A percentile compares a stretch with the other conserved stretches of the same genome.
phyloP scores from a whole-genome alignment of 2,888 invertebrate genomes.

The Drosophila neutralis region DNA sequence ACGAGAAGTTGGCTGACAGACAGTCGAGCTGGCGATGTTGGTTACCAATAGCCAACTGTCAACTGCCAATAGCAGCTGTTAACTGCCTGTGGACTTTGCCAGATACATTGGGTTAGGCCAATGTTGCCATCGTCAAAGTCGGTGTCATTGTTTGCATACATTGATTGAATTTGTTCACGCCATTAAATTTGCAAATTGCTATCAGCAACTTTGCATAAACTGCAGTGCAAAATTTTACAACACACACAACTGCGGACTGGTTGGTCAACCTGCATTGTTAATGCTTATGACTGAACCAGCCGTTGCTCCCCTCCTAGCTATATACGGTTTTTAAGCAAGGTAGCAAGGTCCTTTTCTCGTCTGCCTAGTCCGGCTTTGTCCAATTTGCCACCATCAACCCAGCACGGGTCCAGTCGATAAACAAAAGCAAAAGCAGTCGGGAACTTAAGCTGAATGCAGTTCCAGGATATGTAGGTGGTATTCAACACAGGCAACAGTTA shows the following conservation, averaged over 20 bases:
- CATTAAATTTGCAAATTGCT: conserved; percentile 84
- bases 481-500: conserved; percentile 10
- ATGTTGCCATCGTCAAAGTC: conserved; percentile 38
- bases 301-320: background rate
- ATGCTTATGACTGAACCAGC: conserved; percentile 52
- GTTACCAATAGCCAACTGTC: conserved; percentile 18
- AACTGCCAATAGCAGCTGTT: conserved; percentile 21
- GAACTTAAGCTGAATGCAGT: conserved; percentile 59
- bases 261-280: conserved; percentile 50
- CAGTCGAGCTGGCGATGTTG: conserved; percentile 4
- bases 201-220: conserved; percentile 84
- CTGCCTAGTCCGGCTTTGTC: conserved; percentile 26
- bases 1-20: background rate
- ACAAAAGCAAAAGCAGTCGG: conserved; percentile 57
- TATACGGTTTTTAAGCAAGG: conserved; percentile 28
- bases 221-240: conserved; percentile 73
- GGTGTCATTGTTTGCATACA: conserved; percentile 78
- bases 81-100: conserved; percentile 22
- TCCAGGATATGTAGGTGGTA: conserved; percentile 34
- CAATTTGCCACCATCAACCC: conserved; percentile 11
- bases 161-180: conserved; percentile 84
- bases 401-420: conserved; percentile 56
- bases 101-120: conserved; percentile 24
- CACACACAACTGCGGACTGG: conserved; percentile 39
- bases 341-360: conserved; percentile 14